Percentiles rank a stretch among this genome's conserved stretches.
phyloP scores from a whole-genome alignment of 1,140 invertebrate genomes.

The Pseudomyrmex concolor region DNA sequence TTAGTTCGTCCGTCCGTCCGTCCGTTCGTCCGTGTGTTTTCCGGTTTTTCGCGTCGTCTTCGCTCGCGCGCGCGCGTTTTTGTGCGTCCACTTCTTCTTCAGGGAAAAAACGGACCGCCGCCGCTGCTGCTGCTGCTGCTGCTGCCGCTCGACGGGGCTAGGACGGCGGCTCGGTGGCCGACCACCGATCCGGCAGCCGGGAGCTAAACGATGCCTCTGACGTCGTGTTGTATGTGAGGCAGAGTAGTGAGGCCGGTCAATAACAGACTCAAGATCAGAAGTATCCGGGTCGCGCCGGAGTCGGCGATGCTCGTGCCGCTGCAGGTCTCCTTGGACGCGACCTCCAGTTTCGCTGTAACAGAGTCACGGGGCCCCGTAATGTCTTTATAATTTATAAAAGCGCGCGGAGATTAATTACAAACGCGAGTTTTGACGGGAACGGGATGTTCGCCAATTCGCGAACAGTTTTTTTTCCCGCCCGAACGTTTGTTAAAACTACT shows the following conservation, averaged over 20 bases:
- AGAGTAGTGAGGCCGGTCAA: slow-evolving; percentile 47
- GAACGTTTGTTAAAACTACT: too few relatives aligned
- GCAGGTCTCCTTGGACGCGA: slow-evolving; percentile 81
- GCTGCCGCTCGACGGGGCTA: slow-evolving; percentile 47
- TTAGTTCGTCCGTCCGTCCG: background rate
- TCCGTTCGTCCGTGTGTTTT: background rate
- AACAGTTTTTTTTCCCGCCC: too few relatives aligned
- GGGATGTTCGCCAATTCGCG: too few relatives aligned
- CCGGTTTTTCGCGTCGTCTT: background rate
- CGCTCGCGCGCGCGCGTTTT: background rate
- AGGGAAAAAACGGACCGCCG: slow-evolving; percentile 33
- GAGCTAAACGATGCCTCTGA: slow-evolving; percentile 68
- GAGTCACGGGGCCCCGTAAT: slow-evolving; percentile 23
- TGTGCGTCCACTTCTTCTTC: slow-evolving; percentile 25
- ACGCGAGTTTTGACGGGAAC: too few relatives aligned
- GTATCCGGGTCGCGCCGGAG: slow-evolving; percentile 26
- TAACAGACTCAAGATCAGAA: slow-evolving; percentile 56
- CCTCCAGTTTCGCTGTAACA: slow-evolving; percentile 83
- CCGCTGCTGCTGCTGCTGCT: slow-evolving; percentile 9
- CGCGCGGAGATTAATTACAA: background rate
- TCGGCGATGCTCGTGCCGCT: slow-evolving; percentile 72
- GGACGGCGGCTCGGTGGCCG: slow-evolving; percentile 49
- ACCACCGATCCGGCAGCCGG: slow-evolving; percentile 44
- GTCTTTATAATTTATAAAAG: background rate
- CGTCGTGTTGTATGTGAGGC: slow-evolving; percentile 46